phyloP scores from a whole-genome alignment of 35 echinoderm and acorn worm species.

The Amphiura filiformis region DNA sequence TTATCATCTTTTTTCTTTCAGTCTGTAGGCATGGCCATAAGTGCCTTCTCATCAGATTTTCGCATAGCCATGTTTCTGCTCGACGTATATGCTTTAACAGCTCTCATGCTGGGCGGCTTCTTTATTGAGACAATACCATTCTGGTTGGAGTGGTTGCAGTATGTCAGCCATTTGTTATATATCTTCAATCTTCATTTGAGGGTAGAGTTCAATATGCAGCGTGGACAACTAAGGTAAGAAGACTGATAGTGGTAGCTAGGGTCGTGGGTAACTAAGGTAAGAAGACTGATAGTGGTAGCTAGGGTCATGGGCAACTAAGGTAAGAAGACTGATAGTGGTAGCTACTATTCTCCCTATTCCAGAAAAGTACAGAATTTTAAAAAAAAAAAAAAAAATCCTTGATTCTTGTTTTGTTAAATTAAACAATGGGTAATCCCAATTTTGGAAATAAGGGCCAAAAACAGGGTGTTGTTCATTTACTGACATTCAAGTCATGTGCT shows the following conservation, averaged over 20 bases:
- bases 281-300: too few species aligned
- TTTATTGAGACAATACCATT: slow-evolving; percentile 52
- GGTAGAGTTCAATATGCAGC: slow-evolving; percentile 33
- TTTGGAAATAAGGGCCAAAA: too few species aligned
- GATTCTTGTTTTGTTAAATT: too few species aligned
- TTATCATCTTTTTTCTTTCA: too few species aligned
- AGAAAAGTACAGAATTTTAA: too few species aligned
- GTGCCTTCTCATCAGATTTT: slow-evolving; percentile 35
- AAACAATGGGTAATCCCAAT: too few species aligned
- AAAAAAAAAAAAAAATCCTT: too few species aligned
- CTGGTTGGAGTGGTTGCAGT: slow-evolving; percentile 51
- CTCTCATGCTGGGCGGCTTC: slow-evolving; percentile 67
- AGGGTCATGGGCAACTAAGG: slow-evolving; percentile 22
- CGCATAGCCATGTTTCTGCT: slow-evolving; percentile 34
- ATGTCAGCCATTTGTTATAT: slow-evolving; percentile 53
- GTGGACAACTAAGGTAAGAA: slow-evolving; percentile 31
- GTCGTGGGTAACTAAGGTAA: slow-evolving; percentile 29
- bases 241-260: too few species aligned
- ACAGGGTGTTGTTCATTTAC: too few species aligned
- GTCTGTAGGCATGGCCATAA: slow-evolving; percentile 65
- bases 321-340: too few species aligned
- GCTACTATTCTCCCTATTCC: too few species aligned
- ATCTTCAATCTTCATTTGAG: slow-evolving; percentile 42
- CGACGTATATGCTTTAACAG: slow-evolving; percentile 44
- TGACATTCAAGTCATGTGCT: too few species aligned